These are phyloP conservation scores for Sebastes vulpes DNA, from an alignment of 2,797 vertebrate species.

Conservation along the genomic window DNA sequence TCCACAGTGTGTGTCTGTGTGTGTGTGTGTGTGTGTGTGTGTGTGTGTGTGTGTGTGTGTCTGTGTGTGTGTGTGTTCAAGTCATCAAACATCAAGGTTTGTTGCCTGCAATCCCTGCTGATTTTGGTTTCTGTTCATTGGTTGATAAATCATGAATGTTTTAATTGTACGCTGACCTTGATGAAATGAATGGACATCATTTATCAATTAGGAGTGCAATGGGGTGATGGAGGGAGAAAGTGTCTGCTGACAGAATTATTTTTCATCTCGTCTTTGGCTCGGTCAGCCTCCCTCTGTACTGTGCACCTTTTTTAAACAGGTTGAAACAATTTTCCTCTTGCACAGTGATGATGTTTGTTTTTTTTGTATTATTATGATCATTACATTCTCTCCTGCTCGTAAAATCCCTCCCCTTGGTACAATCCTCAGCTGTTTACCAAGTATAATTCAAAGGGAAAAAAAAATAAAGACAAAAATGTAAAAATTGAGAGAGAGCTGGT, in stretches of 20 bases:
- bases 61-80: conserved; percentile 10
- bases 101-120: conserved; percentile 51
- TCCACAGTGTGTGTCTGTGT: not conserved
- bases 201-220: conserved; percentile 78
- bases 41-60: not conserved
- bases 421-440: conserved; percentile 73
- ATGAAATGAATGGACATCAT: conserved; percentile 71
- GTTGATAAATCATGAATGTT: conserved; percentile 75
- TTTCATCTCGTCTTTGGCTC: conserved; percentile 67
- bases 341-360: conserved; percentile 15
- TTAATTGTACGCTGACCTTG: conserved; percentile 83
- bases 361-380: conserved; percentile 25
- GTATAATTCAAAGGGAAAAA: conserved; percentile 53
- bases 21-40: not conserved
- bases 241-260: conserved; percentile 70
- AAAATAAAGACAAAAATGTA: conserved; percentile 33
- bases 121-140: conserved; percentile 62
- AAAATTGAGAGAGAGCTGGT: conserved; percentile 55
- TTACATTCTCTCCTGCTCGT: conserved; percentile 38
- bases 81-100: conserved; percentile 49
- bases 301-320: conserved; percentile 27
- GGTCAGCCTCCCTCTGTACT: conserved; percentile 19
- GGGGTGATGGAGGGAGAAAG: conserved; percentile 61
- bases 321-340: conserved; percentile 46
- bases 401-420: conserved; percentile 43